These are phyloP conservation scores for Acrossocheilus fasciatus DNA, from an alignment of 2,797 vertebrate species.

Conservation along the genomic window DNA sequence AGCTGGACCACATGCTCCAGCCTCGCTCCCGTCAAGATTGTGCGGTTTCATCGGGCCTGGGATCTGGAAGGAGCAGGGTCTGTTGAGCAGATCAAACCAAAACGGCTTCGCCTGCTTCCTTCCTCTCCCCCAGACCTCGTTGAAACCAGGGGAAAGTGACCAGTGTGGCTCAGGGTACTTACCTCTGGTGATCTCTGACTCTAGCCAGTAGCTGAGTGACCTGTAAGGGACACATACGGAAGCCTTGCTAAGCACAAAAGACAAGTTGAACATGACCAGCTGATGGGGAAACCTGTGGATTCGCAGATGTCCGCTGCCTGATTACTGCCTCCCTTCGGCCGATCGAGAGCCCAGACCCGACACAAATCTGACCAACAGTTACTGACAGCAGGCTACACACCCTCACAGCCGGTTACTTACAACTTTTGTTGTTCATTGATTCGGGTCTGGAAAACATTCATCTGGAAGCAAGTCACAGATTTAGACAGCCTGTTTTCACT, in stretches of 20 bases:
- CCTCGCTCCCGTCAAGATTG: slow-evolving; percentile 41
- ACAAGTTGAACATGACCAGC: slow-evolving; percentile 41
- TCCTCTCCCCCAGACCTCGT: slow-evolving; percentile 33
- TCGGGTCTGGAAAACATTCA: slow-evolving; percentile 72
- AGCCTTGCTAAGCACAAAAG: slow-evolving; percentile 63
- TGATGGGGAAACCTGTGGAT: slow-evolving; percentile 27
- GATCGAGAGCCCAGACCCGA: slow-evolving; percentile 40
- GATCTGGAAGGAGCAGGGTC: slow-evolving; percentile 3
- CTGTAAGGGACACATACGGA: slow-evolving; percentile 72
- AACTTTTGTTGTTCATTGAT: slow-evolving; percentile 78
- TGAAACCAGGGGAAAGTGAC: slow-evolving; percentile 58
- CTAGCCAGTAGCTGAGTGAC: slow-evolving; percentile 75
- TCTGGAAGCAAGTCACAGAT: slow-evolving; percentile 75
- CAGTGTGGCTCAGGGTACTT: slow-evolving; percentile 63
- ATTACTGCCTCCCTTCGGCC: slow-evolving; percentile 43
- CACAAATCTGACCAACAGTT: slow-evolving; percentile 56
- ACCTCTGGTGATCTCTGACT: slow-evolving; percentile 72
- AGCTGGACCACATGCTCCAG: slow-evolving; percentile 58
- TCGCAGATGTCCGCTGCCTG: slow-evolving; percentile 38
- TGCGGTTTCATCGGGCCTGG: slow-evolving; percentile 51
- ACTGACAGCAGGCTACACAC: slow-evolving; percentile 63
- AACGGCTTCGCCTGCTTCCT: background rate
- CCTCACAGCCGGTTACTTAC: slow-evolving; percentile 71
- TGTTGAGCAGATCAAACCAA: background rate
- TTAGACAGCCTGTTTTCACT: slow-evolving; percentile 61